phyloP scores from a whole-genome alignment of 2,888 invertebrate species.

The Sarcophaga variegata region DNA sequence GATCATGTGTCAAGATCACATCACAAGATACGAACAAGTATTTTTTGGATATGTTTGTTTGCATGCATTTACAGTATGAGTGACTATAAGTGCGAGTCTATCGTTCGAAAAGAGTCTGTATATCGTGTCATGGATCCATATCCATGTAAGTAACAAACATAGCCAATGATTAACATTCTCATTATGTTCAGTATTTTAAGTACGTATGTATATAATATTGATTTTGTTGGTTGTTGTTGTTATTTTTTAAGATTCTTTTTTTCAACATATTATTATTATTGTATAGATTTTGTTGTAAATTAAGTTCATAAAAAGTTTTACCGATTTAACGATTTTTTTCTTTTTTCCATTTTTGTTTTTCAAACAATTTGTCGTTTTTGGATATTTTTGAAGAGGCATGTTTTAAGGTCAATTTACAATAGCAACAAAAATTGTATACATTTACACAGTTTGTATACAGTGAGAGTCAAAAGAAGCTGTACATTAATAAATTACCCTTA shows the following conservation, averaged over 20 bases:
- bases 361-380: not conserved
- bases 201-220: not conserved
- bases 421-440: not conserved
- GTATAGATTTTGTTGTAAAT: constrained; percentile 39
- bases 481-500: too few relatives aligned
- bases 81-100: not conserved
- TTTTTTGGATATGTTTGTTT: constrained; percentile 20
- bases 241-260: constrained; percentile 1
- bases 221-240: not conserved
- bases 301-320: constrained; percentile 36
- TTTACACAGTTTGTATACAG: too few relatives aligned
- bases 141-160: constrained; percentile 6
- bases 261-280: constrained; percentile 19
- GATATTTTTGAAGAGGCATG: constrained; percentile 5
- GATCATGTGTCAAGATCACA: constrained; percentile 63
- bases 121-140: not conserved
- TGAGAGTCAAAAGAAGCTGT: too few relatives aligned
- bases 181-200: constrained; percentile 43
- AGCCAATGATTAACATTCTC: constrained; percentile 47
- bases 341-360: not conserved
- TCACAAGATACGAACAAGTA: constrained; percentile 24
- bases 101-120: not conserved
- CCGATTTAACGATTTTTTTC: not conserved
- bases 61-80: not conserved
- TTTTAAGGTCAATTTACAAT: constrained; percentile 56